Evolutionary conservation across 1,140 invertebrate species (phyloP), one percentile per base, ranked within the genome.

Genomic region (Sycophila sp.): DNA sequence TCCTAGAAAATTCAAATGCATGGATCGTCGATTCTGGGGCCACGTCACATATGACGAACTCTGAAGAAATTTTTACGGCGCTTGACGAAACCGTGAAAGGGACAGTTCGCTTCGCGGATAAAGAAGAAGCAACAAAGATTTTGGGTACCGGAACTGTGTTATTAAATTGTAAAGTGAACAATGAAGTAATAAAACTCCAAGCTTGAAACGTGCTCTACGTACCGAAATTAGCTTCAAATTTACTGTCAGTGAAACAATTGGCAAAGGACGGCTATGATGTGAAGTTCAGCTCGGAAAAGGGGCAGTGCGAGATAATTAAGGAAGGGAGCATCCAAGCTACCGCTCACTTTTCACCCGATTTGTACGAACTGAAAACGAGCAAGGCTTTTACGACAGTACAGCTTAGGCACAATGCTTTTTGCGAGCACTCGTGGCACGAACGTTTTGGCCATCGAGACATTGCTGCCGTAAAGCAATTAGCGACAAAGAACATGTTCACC

Each of bases 191-290:
- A 22, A n/a, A 69, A 32, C 38, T 73, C 13, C 28, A 59, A 6
- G 65, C 78, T 28, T 8, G 75, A 24, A 72, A 82, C 72, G 78
- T 80, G 47, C 64, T 79, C 1, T 78, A 72, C 76, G 73, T 81
- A 19, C 76, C 78, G 10, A 72, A 72, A 1, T 40, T 81, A 7
- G 64, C 72, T 13, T 75, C 75, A 3, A 81, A 80, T 59, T 66
- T 79, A 45, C 36, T 82, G 1, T 81, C 80, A 1, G 74, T 80
- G 0, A 80, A 76, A 26, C 69, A 80, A 74, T 74, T 83, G 2
- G 71, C 72, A 8, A 78, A 81, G n/a, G 76, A 75, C 36, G 77
- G 76, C 0, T 77, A 75, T 72, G 53, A 72, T 59, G 72, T 82
- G n/a, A 53, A 76, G 60, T 79, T 83, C 75, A 7, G 32, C 11